A percentile compares a stretch with the other conserved stretches of the same genome.
Evolutionary conservation across 2,797 vertebrate species (phyloP).

Genomic region (Cercopithecus neglectus): DNA sequence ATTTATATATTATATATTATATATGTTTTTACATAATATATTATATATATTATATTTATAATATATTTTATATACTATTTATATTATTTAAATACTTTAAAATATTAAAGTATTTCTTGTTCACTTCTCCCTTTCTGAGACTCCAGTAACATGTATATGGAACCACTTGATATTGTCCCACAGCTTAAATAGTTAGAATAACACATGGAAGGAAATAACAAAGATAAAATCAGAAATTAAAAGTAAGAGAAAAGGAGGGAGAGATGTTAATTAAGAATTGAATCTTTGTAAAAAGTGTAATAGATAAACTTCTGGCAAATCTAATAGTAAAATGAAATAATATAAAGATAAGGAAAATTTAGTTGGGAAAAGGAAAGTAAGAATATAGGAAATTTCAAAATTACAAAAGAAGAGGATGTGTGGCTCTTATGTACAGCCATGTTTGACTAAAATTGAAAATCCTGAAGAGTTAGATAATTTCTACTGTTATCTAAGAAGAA

Average conservation of each 20-base stretch:
- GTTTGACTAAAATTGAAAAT: background rate
- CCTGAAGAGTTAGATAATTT: background rate
- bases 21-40: too few relatives aligned
- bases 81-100: too few relatives aligned
- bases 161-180: background rate
- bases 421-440: background rate
- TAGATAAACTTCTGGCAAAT: background rate
- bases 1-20: too few relatives aligned
- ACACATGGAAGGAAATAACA: background rate
- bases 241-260: background rate
- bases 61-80: too few relatives aligned
- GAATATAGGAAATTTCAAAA: background rate
- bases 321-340: constrained; percentile 20
- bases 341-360: constrained; percentile 13
- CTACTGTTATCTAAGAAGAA: background rate
- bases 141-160: background rate
- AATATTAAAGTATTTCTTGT: background rate
- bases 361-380: background rate
- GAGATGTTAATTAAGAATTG: background rate
- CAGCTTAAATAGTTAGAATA: background rate
- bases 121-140: background rate
- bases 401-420: background rate
- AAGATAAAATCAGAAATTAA: constrained; percentile 16
- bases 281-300: constrained; percentile 9
- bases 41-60: too few relatives aligned